Percentiles rank a stretch among this genome's conserved stretches.
Conservation (phyloP, 1,140 invertebrate genomes). For the Drosophila ercepeae region DNA sequence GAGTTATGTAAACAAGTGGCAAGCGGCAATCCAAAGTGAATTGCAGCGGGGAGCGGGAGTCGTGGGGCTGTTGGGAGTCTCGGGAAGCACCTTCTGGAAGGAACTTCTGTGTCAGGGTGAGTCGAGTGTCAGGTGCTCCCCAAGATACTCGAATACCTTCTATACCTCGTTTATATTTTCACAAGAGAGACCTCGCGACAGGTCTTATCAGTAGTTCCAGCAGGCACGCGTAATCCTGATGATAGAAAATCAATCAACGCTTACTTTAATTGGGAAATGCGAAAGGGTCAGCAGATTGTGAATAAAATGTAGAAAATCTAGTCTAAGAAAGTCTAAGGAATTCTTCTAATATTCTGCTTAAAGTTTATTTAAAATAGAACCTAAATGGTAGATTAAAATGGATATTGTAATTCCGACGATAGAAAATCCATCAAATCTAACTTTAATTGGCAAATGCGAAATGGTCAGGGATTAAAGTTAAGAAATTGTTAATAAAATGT, state of each 20-base stretch:
- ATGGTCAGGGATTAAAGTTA: too few relatives aligned
- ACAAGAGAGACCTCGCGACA: conserved; percentile 38
- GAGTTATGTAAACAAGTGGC: conserved; percentile 18
- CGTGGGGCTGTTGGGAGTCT: too few relatives aligned
- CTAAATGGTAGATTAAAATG: too few relatives aligned
- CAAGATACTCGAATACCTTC: too few relatives aligned
- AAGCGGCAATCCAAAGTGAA: conserved; percentile 18
- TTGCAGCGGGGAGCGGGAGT: conserved; percentile 20
- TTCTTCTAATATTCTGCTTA: too few relatives aligned
- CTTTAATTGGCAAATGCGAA: background rate
- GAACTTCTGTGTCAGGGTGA: too few relatives aligned
- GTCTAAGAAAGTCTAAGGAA: too few relatives aligned
- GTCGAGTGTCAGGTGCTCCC: too few relatives aligned
- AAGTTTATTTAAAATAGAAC: too few relatives aligned
- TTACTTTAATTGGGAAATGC: conserved; percentile 4
- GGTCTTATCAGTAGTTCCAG: conserved; percentile 9
- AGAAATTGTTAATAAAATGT: too few relatives aligned
- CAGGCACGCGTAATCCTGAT: conserved; percentile 25
- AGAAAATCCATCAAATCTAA: conserved; percentile 31
- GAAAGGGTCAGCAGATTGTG: background rate
- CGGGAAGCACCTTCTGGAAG: too few relatives aligned
- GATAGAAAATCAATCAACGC: conserved; percentile 34
- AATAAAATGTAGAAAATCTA: too few relatives aligned
- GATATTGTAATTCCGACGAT: conserved; percentile 43
- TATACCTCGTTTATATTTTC: background rate